Base-by-base conservation (phyloP, 2,113 vertebrate species). In the Benitochromis conjunctus region DNA sequence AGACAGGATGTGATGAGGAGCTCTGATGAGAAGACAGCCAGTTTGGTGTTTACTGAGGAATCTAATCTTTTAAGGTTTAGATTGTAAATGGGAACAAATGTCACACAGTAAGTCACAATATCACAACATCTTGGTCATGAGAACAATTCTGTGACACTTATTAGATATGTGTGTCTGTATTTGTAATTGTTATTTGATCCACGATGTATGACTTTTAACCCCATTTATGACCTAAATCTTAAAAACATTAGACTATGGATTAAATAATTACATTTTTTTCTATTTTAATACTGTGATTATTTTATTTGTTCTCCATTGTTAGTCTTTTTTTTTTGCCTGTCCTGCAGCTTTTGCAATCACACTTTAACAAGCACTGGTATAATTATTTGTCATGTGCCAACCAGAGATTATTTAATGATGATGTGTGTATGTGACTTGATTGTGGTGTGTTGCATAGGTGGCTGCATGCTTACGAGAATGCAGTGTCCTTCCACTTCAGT, bases 401-500 rank as follows among this genome's bases (percentile, higher is more conserved):
- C 41, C 21, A 71, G 24, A 51, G 43, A 74, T 51, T 51, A 29
- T 51, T 51, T 51, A 76, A 53, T 34, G 36, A 26, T 79, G 13
- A 78, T 64, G 14, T 51, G 12, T 79, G 54, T 82, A 5, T 82
- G 4, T 79, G 53, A 24, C 43, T 53, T 84, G 24, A 53, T 4
- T 88, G 19, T 87, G n/a, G 2, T 89, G 54, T 87, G 46, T 26
- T 87, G n/a, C 31, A 4, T 51, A 98, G 98, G 94, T 98, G 97
- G 97, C 95, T 98, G 26, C 92, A 91, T 46, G 97, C 97, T 19
- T 98, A 98, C 13, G 97, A 98, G 94, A 98, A 95, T 9, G 97
- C 97, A 4, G 92, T 97, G 74, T 98, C 98, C 80, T 98, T 98
- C 96, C 97, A 98, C 96, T 98, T 98, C 95, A 98, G 98, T 91